Conservation (phyloP, 2,113 vertebrate species). For the Strix uralensis region DNA sequence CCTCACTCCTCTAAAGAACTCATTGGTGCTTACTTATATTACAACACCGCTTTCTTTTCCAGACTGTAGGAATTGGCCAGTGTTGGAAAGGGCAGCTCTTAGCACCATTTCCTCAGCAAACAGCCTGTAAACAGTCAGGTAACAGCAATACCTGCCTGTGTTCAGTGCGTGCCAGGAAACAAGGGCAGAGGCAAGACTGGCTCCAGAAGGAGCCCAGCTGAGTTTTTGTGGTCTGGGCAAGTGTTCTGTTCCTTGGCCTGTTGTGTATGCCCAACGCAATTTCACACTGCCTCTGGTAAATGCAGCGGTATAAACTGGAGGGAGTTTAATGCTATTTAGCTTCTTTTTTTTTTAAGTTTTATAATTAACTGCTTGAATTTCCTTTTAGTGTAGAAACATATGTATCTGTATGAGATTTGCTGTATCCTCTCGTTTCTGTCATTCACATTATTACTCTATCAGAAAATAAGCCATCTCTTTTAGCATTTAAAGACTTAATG, state of each 20-base stretch:
- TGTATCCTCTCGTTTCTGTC: neutral
- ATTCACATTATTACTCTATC: accelerated
- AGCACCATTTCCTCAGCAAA: accelerated
- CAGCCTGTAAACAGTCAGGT: neutral
- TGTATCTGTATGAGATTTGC: neutral
- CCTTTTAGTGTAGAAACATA: neutral
- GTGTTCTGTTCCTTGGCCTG: neutral
- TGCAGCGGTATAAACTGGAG: neutral
- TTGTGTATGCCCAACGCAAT: neutral
- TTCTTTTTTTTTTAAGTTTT: neutral
- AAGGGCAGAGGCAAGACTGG: neutral
- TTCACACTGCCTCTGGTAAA: neutral
- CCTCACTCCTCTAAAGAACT: neutral
- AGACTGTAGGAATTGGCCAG: neutral
- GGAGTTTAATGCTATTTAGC: neutral
- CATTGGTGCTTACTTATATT: neutral
- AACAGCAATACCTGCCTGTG: too few relatives aligned
- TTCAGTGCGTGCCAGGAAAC: neutral
- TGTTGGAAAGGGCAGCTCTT: neutral
- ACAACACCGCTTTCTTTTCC: accelerated
- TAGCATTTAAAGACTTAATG: neutral
- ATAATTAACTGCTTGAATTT: neutral
- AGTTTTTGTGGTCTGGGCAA: neutral
- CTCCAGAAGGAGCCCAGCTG: neutral
- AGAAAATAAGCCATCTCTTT: neutral